phyloP scores from a whole-genome alignment of 2,113 vertebrate genomes.

The Pachypanchax playfairii region DNA sequence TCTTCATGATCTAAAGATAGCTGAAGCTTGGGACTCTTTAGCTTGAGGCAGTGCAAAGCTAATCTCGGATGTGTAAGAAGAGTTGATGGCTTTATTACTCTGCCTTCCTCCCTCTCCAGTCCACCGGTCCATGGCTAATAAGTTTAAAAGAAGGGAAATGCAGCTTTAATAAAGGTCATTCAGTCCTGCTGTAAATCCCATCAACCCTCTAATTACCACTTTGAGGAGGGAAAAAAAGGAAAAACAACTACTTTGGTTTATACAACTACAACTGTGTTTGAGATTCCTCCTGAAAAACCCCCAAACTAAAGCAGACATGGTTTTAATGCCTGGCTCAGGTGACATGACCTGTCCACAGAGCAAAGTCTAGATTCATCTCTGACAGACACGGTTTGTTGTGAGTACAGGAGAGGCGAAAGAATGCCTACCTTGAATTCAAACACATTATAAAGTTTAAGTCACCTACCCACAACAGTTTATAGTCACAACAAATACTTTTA shows the following conservation, averaged over 20 bases:
- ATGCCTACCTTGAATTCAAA: conserved; percentile 61
- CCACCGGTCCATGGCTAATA: conserved; percentile 55
- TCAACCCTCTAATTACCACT: conserved; percentile 57
- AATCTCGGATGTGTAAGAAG: conserved; percentile 29
- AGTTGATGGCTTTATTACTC: conserved; percentile 40
- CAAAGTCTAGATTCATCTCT: too few relatives aligned
- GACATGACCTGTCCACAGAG: conserved; percentile 42
- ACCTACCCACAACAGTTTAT: conserved; percentile 75
- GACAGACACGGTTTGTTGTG: conserved; percentile 55
- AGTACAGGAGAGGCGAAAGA: conserved; percentile 50
- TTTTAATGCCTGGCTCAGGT: conserved; percentile 60
- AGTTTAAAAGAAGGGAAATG: conserved; percentile 41
- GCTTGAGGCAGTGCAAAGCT: conserved; percentile 18
- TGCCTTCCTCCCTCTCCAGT: conserved; percentile 26
- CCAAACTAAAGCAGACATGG: conserved; percentile 47
- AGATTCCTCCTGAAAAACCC: conserved; percentile 33
- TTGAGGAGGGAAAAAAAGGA: conserved; percentile 21
- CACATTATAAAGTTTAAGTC: conserved; percentile 76
- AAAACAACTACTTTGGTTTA: too few relatives aligned
- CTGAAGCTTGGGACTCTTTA: not conserved
- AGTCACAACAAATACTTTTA: conserved; percentile 65
- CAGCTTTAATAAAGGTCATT: conserved; percentile 50
- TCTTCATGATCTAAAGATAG: conserved; percentile 33
- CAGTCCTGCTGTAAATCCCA: conserved; percentile 25
- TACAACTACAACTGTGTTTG: conserved; percentile 52